Conservation (phyloP, 2,888 invertebrate genomes). For the Lepidocyrtinus sp. region DNA sequence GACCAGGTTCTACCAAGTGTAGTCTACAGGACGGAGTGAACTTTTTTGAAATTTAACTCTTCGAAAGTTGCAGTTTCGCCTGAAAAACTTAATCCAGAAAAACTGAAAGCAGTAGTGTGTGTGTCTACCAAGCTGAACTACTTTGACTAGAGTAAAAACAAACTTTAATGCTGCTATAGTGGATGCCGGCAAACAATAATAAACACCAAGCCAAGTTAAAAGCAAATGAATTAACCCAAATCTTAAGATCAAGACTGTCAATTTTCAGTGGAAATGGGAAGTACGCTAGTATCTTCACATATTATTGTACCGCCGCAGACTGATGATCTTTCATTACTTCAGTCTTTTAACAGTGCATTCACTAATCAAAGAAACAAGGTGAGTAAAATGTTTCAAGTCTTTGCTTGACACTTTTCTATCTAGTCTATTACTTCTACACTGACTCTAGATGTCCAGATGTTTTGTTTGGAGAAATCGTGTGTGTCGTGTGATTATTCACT, state of each 20-base stretch:
- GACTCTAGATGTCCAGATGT: not conserved
- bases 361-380: conserved; percentile 59
- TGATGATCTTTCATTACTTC: conserved; percentile 53
- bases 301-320: conserved; percentile 45
- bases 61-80: too few species aligned
- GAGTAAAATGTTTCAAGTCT: conserved; percentile 33
- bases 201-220: conserved; percentile 15
- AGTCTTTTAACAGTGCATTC: conserved; percentile 55
- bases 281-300: conserved; percentile 58
- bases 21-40: conserved; percentile 22
- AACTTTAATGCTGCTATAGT: not conserved
- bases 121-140: not conserved
- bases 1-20: conserved; percentile 36
- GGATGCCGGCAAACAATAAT: conserved; percentile 16
- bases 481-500: not conserved
- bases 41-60: not conserved
- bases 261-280: conserved; percentile 52
- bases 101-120: not conserved
- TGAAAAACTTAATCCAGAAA: not conserved
- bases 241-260: not conserved
- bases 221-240: conserved; percentile 22
- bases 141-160: too few species aligned
- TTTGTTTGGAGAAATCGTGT: not conserved
- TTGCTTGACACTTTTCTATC: not conserved
- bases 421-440: not conserved